Evolutionary conservation across 2,888 invertebrate species (phyloP).

Genomic region (Petrolisthes manimaculis): DNA sequence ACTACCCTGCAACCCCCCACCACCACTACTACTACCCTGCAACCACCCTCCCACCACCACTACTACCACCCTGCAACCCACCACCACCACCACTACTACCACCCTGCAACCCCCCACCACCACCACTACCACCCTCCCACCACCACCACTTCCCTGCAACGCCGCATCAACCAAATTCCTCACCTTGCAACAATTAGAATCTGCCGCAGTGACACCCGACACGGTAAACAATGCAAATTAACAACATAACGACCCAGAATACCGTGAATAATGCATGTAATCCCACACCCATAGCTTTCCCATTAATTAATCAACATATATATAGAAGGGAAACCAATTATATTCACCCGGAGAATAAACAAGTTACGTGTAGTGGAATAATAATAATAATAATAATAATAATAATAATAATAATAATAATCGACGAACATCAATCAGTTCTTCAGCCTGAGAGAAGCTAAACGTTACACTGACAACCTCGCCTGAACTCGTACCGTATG

Average conservation of each 20-base stretch:
- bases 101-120: neutral
- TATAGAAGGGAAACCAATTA: no score
- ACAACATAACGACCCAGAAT: no score
- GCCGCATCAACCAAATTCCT: neutral
- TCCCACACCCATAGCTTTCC: no score
- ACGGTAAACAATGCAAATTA: neutral
- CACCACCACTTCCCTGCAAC: neutral
- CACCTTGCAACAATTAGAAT: neutral
- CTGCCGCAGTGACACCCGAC: neutral
- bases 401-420: constrained; percentile 1
- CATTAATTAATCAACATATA: no score
- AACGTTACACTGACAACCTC: no score
- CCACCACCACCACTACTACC: neutral
- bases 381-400: neutral
- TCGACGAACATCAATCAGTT: neutral
- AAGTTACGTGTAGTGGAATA: neutral
- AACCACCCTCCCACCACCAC: neutral
- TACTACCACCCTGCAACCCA: neutral
- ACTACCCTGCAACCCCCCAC: neutral
- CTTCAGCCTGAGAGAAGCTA: no score
- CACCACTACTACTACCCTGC: neutral
- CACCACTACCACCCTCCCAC: neutral
- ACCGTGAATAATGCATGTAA: no score
- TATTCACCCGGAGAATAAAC: no score
- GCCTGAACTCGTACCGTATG: no score